A percentile compares a stretch with the other conserved stretches of the same genome.
phyloP scores from a whole-genome alignment of 2,113 vertebrate species.

The Cathartes aura region DNA sequence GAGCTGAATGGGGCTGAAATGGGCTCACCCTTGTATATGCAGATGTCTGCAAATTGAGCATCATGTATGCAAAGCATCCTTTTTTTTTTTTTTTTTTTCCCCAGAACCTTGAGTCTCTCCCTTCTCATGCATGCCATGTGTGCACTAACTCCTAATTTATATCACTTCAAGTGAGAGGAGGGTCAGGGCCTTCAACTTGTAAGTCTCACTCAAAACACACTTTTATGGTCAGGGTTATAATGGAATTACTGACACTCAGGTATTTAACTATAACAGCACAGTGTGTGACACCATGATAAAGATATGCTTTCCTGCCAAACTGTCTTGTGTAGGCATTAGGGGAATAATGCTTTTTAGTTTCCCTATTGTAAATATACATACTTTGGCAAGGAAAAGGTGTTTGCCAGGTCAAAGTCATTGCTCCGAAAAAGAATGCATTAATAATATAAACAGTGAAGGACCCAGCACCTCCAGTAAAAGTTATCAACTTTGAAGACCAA shows the following conservation, averaged over 20 bases:
- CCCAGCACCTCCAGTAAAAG: not conserved
- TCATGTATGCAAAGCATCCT: not conserved
- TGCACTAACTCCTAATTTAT: not conserved
- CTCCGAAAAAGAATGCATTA: conserved; percentile 9
- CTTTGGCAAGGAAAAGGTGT: conserved; percentile 37
- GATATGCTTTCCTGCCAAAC: conserved; percentile 6
- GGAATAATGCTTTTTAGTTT: conserved; percentile 19
- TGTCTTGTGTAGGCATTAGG: not conserved
- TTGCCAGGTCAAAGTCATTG: conserved; percentile 55
- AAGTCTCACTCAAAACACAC: not conserved
- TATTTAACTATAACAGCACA: not conserved
- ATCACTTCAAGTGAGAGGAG: not conserved
- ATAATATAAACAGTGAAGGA: not conserved
- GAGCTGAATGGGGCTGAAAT: not conserved
- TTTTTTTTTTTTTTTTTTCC: not conserved
- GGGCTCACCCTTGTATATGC: not conserved
- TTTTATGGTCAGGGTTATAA: not conserved
- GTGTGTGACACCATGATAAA: not conserved
- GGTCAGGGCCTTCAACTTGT: not conserved
- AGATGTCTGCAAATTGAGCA: not conserved
- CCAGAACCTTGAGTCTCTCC: not conserved
- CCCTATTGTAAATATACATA: conserved; percentile 43
- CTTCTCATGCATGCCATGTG: not conserved
- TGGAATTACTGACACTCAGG: not conserved
- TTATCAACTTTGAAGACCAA: not conserved